Base-by-base conservation (phyloP, 2,797 vertebrate genomes). In the Hydrocynus forskahlii region DNA sequence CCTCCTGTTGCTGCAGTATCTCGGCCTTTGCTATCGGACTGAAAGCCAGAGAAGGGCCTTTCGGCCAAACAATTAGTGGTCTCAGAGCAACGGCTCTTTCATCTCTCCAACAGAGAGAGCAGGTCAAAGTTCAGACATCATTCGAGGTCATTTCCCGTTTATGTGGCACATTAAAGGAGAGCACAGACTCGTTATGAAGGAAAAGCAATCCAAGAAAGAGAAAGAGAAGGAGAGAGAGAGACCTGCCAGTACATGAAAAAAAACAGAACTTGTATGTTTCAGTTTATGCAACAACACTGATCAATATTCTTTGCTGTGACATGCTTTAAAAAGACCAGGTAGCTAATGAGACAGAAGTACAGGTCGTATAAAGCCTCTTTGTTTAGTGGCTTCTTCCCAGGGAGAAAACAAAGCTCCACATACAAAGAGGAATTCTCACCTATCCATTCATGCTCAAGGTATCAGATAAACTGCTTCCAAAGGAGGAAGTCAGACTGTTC, bases 111-210 rank as follows among this genome's bases (percentile, higher is more conserved):
- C 89, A 89, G 92, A 93, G 90, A 93, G 91, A 93, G 90, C 91
- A 93, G 92, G 94, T 94, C 94, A 96, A 84, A 89, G 91, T 95
- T 97, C 95, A 96, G 94, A 96, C 95, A 95, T 94, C 93, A 95
- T 91, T 90, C 89, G 86, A 81, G 95, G 94, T 95, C 94, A 96
- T 92, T 96, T 97, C 95, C 96, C 93, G 92, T 93, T 92, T 92
- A 93, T 92, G 90, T 88, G 91, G 89, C 76, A 69, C 71, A 23
- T 78, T 43, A 17, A 88, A 78, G 75, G 84, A 88, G 7, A 81
- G 74, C 12, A 54, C 71, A 80, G 83, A 83, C 89, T 88, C 89
- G 80, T 84, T 84, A 66, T 67, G 55, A 73, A 68, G 76, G 64
- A 29, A 14, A 16, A 57, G 25, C 43, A 10, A 45, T 45, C 43